Evolutionary conservation across 1,140 invertebrate species (phyloP).

Genomic region (Brachionus sp.): DNA sequence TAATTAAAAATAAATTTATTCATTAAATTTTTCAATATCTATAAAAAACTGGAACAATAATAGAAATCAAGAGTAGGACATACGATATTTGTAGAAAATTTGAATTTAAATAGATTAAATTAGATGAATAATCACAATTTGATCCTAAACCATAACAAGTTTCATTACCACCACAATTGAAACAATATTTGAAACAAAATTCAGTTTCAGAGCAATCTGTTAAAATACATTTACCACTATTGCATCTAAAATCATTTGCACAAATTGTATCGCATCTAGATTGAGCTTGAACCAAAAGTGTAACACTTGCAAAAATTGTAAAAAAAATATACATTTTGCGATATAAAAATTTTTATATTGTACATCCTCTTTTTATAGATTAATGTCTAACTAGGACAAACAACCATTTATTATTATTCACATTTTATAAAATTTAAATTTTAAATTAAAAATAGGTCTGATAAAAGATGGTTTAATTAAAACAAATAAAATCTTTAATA

Average conservation of each 20-base stretch:
- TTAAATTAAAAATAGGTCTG: background rate
- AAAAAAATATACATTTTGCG: background rate
- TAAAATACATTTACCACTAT: conserved; percentile 1
- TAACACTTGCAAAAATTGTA: background rate
- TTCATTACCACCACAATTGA: conserved; percentile 28
- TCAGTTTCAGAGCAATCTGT: conserved; percentile 1
- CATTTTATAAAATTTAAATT: background rate
- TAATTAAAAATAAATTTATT: background rate
- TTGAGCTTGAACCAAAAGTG: background rate
- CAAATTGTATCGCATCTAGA: conserved; percentile 30
- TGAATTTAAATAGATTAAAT: conserved; percentile 30
- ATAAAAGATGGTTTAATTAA: background rate
- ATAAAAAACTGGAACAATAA: background rate
- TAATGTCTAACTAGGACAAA: background rate
- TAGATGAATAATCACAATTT: background rate
- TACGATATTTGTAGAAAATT: background rate
- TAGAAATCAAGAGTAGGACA: background rate
- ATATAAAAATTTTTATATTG: background rate
- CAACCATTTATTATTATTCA: too few relatives aligned
- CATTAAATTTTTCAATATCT: background rate
- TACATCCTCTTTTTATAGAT: background rate
- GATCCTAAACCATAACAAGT: conserved; percentile 17
- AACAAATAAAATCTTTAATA: background rate
- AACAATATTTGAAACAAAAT: background rate
- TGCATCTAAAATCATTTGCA: conserved; percentile 7